Evolutionary conservation across 35 echinoderm and acorn worm species (phyloP), one percentile per base, ranked within the genome.

Genomic region (Holothuria glaberrima): DNA sequence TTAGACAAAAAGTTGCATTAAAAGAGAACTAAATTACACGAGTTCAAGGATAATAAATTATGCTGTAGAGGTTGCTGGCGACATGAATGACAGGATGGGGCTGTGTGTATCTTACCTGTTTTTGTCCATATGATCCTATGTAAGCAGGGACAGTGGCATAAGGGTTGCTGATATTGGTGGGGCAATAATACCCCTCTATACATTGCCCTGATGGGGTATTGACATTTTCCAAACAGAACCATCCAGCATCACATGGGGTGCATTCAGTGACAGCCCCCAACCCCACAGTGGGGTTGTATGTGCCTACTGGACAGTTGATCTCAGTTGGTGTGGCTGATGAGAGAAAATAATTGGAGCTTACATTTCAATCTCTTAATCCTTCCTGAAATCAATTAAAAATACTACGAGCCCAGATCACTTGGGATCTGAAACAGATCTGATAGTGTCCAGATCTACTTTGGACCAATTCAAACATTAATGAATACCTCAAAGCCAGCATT

Each of bases 101-200:
- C 2, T 41, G 36, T 41, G 48, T 30, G 10, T 30, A 20, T n/a
- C 21, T 56, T 91, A 97, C 95, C 96, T 98, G 95, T 59, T 91
- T 63, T 14, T 94, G 90, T 12, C 96, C 96, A 36, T 98, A 98
- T 0, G 96, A 98, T 20, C 96, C 96, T 26, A 98, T 98, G 29
- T 27, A 33, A 6, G 83, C 24, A 3, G 96, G 96, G 25, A 62
- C 90, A 19, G 54, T 62, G 12, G 86, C 93, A 73, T 98, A 98
- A 20, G 91, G 87, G 66, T 98, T 98, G 90, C 87, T 83, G 71
- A 98, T 95, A 34, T 98, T 95, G 22, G 96, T 98, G 0, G 96
- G 96, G 66, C 96, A 98, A 86, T 95, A 95, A 69, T 93, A 98
- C 12, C 96, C 96, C 2, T n/a, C 17, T 12, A 30, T 45, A 54